phyloP scores from a whole-genome alignment of 2,888 invertebrate species.

The Caenorhabditis drosophilae region DNA sequence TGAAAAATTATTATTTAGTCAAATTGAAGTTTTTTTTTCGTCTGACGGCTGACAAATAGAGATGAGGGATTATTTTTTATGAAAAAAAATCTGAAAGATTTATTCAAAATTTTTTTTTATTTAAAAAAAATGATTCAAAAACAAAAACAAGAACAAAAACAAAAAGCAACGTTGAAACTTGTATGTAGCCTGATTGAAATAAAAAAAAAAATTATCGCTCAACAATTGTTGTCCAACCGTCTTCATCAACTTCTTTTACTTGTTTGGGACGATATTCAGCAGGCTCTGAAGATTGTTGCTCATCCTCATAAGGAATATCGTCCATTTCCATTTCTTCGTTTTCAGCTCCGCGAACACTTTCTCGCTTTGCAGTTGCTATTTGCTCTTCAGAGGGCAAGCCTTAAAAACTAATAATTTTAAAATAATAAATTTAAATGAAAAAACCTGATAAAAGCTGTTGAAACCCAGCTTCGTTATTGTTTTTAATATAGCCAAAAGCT shows the following conservation, averaged over 20 bases:
- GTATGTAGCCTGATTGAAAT: no score
- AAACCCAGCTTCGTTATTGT: slow-evolving; percentile 30
- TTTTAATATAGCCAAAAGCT: slow-evolving; percentile 47
- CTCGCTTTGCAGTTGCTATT: slow-evolving; percentile 27
- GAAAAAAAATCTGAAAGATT: no score
- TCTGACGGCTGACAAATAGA: no score
- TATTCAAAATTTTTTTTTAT: no score
- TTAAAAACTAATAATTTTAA: slow-evolving; percentile 9
- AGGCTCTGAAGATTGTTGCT: slow-evolving; percentile 16
- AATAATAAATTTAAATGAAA: neutral
- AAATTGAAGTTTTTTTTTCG: no score
- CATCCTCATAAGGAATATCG: slow-evolving; percentile 23
- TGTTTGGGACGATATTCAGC: slow-evolving; percentile 21
- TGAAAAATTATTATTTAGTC: no score
- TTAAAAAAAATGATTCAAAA: no score
- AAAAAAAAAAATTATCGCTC: no score
- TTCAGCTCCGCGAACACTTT: slow-evolving; percentile 32
- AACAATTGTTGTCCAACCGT: slow-evolving; percentile 62
- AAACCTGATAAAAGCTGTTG: slow-evolving; percentile 37
- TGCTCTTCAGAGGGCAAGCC: slow-evolving; percentile 34
- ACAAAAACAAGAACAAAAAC: no score
- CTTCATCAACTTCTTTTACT: slow-evolving; percentile 53
- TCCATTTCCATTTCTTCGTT: slow-evolving; percentile 41
- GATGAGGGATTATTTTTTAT: no score
- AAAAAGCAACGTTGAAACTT: no score